Evolutionary conservation across 92 coral and sea anemone species (phyloP).

Genomic region (Heteractis magnifica): DNA sequence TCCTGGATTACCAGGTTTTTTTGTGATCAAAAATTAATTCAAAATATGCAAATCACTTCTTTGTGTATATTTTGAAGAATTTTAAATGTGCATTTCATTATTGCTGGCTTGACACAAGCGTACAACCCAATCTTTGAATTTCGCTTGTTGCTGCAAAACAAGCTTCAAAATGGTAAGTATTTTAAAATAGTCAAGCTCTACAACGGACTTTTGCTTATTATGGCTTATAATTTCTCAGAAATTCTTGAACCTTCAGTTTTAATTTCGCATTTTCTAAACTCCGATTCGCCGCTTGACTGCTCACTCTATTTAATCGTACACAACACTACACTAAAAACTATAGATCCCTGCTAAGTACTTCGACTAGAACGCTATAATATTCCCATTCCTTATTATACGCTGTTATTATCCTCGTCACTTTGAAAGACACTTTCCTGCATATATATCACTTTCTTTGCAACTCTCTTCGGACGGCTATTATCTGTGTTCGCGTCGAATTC

Average conservation of each 20-base stretch:
- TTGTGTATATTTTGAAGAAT: background rate
- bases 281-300: background rate
- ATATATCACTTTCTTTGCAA: background rate
- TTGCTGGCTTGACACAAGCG: background rate
- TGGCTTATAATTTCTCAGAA: background rate
- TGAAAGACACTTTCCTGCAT: background rate
- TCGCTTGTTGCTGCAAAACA: background rate
- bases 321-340: background rate
- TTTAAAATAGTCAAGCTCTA: background rate
- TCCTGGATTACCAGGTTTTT: background rate
- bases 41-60: background rate
- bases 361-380: background rate
- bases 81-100: constrained; percentile 1
- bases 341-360: background rate
- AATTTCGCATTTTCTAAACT: background rate
- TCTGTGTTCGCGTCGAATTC: background rate
- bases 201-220: background rate
- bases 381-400: background rate
- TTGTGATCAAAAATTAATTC: background rate
- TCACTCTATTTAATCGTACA: background rate
- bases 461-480: background rate
- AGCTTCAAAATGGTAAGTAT: background rate
- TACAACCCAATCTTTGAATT: background rate
- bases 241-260: background rate
- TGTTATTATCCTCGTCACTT: background rate